Base-by-base conservation (phyloP, 1,140 invertebrate species). In the Drosophila watanabei region DNA sequence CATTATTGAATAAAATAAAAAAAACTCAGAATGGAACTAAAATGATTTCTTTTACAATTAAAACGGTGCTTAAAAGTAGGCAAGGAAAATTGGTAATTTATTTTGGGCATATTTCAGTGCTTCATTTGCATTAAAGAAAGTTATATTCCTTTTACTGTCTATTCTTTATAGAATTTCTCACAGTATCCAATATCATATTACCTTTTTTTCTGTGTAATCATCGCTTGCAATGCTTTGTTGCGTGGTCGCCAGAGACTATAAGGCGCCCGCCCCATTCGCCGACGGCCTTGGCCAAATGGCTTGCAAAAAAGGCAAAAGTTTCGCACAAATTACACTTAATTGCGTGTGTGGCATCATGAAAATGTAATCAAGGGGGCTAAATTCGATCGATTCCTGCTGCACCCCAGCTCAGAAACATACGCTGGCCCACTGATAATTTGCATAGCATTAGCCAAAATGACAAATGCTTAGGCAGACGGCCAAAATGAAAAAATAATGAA, bases 361-460 rank as follows among this genome's bases (percentile, higher is more conserved):
- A 79, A 56, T 56, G 43, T 51, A 60, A 76, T 72, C 52, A 61
- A 41, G 32, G 39, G 63, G 64, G 39, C 45, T 33, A 46, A 16
- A 35, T 30, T 54, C 61, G 56, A 79, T 79, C 64, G 75, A 79
- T 79, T 59, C 14, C 18, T 13, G 28, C 30, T 39, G 18, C 20
- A 48, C 52, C 39, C n/a, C 52, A 65, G 14, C 8, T 28, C 7
- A 16, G 24, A 56, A 24, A 57, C 35, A 9, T 41, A 62, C 43
- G 37, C 35, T 51, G 56, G 45, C 35, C 68, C 69, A 64, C 51
- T 66, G 54, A 46, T 79, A 70, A 79, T 88, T 87, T 83, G 52
- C 37, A 70, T 75, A 56, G 63, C 75, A 86, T 85, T 85, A 82
- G 48, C 63, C 45, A 82, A 75, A 56, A 88, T 88, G 84, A 71